These are phyloP conservation scores for Cochlearius cochlearius DNA, from an alignment of 2,113 vertebrate species.

Conservation along the genomic window DNA sequence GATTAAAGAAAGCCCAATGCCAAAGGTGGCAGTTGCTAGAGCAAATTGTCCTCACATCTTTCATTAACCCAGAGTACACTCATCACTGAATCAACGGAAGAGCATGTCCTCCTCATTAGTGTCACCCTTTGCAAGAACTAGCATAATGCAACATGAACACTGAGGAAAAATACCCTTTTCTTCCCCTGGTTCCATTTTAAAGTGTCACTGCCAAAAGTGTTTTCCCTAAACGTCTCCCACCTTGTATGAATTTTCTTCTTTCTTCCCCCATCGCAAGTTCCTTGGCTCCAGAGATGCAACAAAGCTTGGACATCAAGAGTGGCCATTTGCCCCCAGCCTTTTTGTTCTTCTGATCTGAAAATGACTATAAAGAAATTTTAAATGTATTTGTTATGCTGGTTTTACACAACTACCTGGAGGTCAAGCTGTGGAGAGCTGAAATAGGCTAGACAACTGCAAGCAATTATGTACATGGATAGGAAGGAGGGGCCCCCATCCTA, in stretches of 20 bases:
- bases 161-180: neutral
- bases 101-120: neutral
- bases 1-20: neutral
- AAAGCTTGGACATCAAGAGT: neutral
- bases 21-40: neutral
- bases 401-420: neutral
- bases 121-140: neutral
- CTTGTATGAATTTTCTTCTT: neutral
- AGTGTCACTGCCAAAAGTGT: neutral
- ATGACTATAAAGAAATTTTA: neutral
- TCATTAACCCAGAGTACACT: neutral
- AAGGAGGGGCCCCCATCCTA: neutral
- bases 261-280: neutral
- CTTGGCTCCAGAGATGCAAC: neutral
- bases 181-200: neutral
- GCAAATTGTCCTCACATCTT: neutral
- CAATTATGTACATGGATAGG: neutral
- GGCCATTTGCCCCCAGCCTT: neutral
- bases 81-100: neutral
- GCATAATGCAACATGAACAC: neutral
- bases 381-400: neutral
- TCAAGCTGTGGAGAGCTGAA: neutral
- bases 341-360: neutral
- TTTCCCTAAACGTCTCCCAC: neutral
- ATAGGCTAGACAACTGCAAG: neutral